Conservation (phyloP, 2,797 vertebrate genomes). For the Notamacropus eugenii region DNA sequence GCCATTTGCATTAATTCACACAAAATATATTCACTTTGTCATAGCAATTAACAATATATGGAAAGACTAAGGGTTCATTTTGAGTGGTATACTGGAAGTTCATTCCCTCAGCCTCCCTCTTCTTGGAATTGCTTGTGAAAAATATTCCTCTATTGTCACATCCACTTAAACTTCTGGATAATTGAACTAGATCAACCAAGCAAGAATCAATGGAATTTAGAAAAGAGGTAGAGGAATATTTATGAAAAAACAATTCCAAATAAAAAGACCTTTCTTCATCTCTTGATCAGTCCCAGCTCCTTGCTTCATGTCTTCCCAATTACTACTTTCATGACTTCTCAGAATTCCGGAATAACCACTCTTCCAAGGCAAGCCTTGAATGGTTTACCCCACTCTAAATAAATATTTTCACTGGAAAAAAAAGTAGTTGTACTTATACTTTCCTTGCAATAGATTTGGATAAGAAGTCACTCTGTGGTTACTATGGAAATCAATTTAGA, state of each 20-base stretch:
- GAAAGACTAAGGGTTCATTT: neutral
- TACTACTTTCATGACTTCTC: neutral
- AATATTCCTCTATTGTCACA: neutral
- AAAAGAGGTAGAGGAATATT: neutral
- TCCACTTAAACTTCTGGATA: neutral
- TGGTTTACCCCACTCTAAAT: neutral
- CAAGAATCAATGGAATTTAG: neutral
- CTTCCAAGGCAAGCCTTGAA: neutral
- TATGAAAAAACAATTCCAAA: neutral
- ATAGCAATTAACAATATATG: neutral
- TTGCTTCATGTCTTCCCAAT: neutral
- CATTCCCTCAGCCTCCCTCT: neutral
- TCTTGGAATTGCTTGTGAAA: neutral
- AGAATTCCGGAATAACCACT: neutral
- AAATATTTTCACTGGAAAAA: neutral
- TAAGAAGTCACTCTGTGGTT: conserved; percentile 55
- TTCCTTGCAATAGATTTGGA: conserved; percentile 50
- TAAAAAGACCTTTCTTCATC: neutral
- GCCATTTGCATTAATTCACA: neutral
- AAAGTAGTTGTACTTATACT: neutral
- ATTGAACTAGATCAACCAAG: neutral
- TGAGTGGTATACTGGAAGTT: neutral
- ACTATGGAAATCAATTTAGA: conserved; percentile 74
- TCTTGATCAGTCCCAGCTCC: neutral
- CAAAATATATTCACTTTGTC: neutral